Evolutionary conservation across 2,888 invertebrate species (phyloP), one percentile per base, ranked within the genome.

Genomic region (Andrena bicolor): DNA sequence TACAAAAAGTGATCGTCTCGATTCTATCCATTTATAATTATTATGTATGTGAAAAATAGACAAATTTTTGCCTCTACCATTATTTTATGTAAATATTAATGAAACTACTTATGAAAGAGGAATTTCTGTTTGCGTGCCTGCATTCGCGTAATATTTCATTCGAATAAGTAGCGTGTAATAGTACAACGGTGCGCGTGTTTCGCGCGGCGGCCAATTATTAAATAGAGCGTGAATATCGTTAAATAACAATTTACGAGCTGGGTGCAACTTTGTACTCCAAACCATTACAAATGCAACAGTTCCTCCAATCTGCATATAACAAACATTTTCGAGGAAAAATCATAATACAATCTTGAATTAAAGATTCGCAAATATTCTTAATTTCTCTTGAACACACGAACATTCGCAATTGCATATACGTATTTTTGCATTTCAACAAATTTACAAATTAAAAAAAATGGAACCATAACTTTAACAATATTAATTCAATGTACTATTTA

Each of bases 91-190:
- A 35, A 35, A 35, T 35, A 35, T 35, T 35, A 35, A 10, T 35
- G 35, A 35, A 35, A 8, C 35, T 35, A 8, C 35, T 35, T 8
- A 35, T 35, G 35, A 35, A 35, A 35, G 2, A 10, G 0, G 10
- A 35, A 35, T 35, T 35, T 35, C 35, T 35, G 10, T 35, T 35
- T 10, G 35, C 2, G 35, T 35, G 2, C 8, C 8, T 35, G 35
- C 35, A 35, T 35, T 35, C 35, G 35, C 35, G 35, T 35, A 35
- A 35, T 65, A 66, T 65, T 65, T 77, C 49, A 60, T n/a, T 35
- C n/a, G 23, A n/a, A 41, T 1, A 20, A 76, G 26, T 48, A 20
- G 20, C 20, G 13, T 7, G 32, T 48, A 76, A 65, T 30, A 76
- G 20, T 26, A 51, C 30, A 30, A 30, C 30, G 30, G 30, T 30